Base-by-base conservation (phyloP, 2,888 invertebrate genomes). In the Petrophora chlorosata region DNA sequence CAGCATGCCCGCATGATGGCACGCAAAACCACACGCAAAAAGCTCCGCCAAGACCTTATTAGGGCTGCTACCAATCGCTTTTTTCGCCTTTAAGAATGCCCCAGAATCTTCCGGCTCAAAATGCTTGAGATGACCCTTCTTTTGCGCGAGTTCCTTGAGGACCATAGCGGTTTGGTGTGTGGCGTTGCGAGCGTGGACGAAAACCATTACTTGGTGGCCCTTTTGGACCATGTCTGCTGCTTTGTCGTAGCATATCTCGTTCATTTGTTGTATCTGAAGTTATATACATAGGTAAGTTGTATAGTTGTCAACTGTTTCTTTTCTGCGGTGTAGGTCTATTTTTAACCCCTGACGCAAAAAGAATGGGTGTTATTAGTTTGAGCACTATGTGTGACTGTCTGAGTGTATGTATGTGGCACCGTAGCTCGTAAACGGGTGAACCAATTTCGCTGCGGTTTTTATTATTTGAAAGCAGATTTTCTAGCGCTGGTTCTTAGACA, bases 121-220 rank as follows among this genome's bases (percentile, higher is more conserved):
- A 7, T 93, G 64, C 10, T 93, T 91, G 1, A 94, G 85, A 5
- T 96, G 94, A 0, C 94, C 94, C 59, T 94, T 93, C 67, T 94
- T 93, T 38, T 94, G 92, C 0, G 98, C 97, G 53, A 95, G 80
- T 65, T 98, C 98, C 50, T 95, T 94, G 1, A 99, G 81, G 2
- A 94, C 92, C 65, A 94, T 94, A 0, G 99, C 99, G 0, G 97
- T 97, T 42, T 95, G 92, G 19, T 96, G 94, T 0, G 99, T 99
- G 5, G 98, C 97, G 90, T 99, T 99, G 15, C 99, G 93, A 0
- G 99, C 98, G 82, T 99, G 99, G 0, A 99, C 99, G 82, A 99
- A 99, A 0, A 99, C 97, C 97, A 99, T 98, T 0, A 97, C 96
- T 91, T 99, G 99, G 78, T 99, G 97, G 0, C 97, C 98, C 61